These are phyloP conservation scores for Hucho hucho DNA, from an alignment of 2,113 vertebrate species.

Conservation along the genomic window DNA sequence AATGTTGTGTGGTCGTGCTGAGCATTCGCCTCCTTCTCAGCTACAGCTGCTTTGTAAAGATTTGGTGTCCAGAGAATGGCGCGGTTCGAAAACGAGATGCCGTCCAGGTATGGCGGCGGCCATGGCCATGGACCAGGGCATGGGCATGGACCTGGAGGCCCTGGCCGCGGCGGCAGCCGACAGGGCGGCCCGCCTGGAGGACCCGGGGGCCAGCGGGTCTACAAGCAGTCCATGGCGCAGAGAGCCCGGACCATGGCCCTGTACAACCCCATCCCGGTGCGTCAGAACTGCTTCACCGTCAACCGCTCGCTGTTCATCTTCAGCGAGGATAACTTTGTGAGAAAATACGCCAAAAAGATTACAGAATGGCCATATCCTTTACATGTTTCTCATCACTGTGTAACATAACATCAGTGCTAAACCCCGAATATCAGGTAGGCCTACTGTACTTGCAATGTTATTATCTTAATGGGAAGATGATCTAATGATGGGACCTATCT, in stretches of 20 bases:
- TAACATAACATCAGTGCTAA: slow-evolving; percentile 15
- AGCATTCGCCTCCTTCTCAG: slow-evolving; percentile 72
- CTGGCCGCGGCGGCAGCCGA: slow-evolving; percentile 77
- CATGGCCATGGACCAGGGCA: slow-evolving; percentile 72
- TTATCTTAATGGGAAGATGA: neutral
- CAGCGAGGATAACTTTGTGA: slow-evolving; percentile 98
- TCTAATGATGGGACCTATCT: neutral
- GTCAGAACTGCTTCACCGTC: slow-evolving; percentile 97
- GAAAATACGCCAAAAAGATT: slow-evolving; percentile 99
- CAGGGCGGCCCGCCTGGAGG: slow-evolving; percentile 82
- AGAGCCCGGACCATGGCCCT: slow-evolving; percentile 97
- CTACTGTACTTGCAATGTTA: slow-evolving; percentile 1
- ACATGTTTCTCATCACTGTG: slow-evolving; percentile 32
- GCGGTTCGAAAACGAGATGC: slow-evolving; percentile 88
- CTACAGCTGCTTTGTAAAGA: slow-evolving; percentile 81
- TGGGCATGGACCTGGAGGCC: slow-evolving; percentile 73
- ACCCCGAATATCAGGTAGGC: slow-evolving; percentile 50
- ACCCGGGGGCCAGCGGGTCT: slow-evolving; percentile 86
- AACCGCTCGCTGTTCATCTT: slow-evolving; percentile 98
- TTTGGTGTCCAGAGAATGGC: slow-evolving; percentile 88
- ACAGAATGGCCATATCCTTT: slow-evolving; percentile 99
- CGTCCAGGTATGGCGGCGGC: slow-evolving; percentile 85
- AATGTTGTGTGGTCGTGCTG: slow-evolving; percentile 81
- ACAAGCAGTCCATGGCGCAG: slow-evolving; percentile 98
- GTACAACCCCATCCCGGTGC: slow-evolving; percentile 97